Percentiles rank a stretch among this genome's conserved stretches.
Evolutionary conservation across 2,888 invertebrate genomes (phyloP).

Genomic region (Ornithoptera alexandrae): DNA sequence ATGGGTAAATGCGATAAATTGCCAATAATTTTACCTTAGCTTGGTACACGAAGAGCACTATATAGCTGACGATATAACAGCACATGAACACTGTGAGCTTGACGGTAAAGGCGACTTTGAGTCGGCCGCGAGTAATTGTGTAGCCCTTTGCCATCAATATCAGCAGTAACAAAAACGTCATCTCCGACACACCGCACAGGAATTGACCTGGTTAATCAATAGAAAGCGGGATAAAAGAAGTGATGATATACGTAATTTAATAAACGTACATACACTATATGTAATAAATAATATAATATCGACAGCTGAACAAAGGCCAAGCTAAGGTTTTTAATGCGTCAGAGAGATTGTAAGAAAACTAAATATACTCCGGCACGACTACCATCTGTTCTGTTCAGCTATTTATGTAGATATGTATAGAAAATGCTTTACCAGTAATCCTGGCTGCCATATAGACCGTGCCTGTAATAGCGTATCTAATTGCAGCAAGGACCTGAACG

Average conservation of each 20-base stretch:
- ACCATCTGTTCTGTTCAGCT: neutral
- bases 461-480: slow-evolving; percentile 89
- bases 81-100: slow-evolving; percentile 91
- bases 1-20: neutral
- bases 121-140: slow-evolving; percentile 91
- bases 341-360: no score
- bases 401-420: neutral
- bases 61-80: slow-evolving; percentile 85
- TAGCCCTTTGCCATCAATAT: slow-evolving; percentile 93
- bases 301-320: no score
- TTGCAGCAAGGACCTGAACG: slow-evolving; percentile 84
- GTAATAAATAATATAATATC: no score
- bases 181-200: slow-evolving; percentile 86
- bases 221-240: no score
- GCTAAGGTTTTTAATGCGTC: no score
- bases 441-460: slow-evolving; percentile 74
- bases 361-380: no score
- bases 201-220: slow-evolving; percentile 80
- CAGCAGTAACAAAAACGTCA: slow-evolving; percentile 87
- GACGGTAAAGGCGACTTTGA: slow-evolving; percentile 85
- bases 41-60: slow-evolving; percentile 89
- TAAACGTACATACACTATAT: no score
- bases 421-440: slow-evolving; percentile 62
- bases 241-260: no score
- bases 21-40: slow-evolving; percentile 79